Percentiles rank a stretch among this genome's conserved stretches.
Evolutionary conservation across 2,113 vertebrate species (phyloP).

Genomic region (Hippocampus abdominalis): DNA sequence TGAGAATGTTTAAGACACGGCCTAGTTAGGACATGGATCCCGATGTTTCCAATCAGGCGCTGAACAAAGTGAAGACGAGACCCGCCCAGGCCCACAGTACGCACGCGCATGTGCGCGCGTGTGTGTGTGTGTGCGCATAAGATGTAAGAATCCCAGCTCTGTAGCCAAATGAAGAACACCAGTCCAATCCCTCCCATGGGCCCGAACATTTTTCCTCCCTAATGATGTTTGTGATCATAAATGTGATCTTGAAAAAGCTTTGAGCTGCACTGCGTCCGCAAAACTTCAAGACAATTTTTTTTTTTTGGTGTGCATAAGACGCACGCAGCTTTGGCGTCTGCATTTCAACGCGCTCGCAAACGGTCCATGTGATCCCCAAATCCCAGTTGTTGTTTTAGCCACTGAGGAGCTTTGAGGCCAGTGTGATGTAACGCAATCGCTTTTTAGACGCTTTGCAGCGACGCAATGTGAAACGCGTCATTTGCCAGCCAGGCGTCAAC

Average conservation of each 20-base stretch:
- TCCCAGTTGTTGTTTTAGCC: background rate
- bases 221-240: conserved; percentile 3
- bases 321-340: background rate
- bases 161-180: conserved; percentile 39
- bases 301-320: background rate
- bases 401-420: background rate
- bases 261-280: background rate
- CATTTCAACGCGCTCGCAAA: background rate
- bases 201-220: conserved; percentile 5
- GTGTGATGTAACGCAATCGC: background rate
- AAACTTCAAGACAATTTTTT: background rate
- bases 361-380: background rate
- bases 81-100: conserved; percentile 32
- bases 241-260: background rate
- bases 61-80: conserved; percentile 62
- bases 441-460: background rate
- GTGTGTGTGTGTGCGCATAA: conserved; percentile 12
- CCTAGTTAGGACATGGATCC: conserved; percentile 65
- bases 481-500: background rate
- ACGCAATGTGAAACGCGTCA: background rate
- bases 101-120: conserved; percentile 21
- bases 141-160: conserved; percentile 36
- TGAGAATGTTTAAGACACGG: conserved; percentile 70
- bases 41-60: conserved; percentile 71
- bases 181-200: conserved; percentile 28